phyloP scores from a whole-genome alignment of 2,888 invertebrate species.

The Macroteleia sp. region DNA sequence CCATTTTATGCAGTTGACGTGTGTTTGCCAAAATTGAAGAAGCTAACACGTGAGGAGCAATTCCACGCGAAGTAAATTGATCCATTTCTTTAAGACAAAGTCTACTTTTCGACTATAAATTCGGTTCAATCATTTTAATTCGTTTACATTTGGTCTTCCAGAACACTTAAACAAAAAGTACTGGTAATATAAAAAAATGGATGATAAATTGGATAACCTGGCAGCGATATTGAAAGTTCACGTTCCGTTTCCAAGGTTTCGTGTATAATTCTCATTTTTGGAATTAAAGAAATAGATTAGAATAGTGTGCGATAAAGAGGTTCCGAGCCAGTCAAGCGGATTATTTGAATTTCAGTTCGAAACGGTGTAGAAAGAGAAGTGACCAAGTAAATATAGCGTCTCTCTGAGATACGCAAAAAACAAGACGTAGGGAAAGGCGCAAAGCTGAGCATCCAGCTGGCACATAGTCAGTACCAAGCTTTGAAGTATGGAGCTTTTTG shows the following conservation, averaged over 20 bases:
- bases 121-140: background rate
- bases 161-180: background rate
- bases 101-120: too few relatives aligned
- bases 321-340: slow-evolving; percentile 10
- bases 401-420: slow-evolving; percentile 10
- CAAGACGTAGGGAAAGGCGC: slow-evolving; percentile 26
- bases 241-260: background rate
- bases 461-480: slow-evolving; percentile 60
- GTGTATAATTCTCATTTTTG: background rate
- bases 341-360: slow-evolving; percentile 8
- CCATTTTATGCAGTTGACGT: background rate
- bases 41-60: slow-evolving; percentile 1
- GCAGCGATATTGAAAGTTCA: background rate
- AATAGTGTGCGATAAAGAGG: slow-evolving; percentile 6
- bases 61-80: too few relatives aligned
- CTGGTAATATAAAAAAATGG: slow-evolving; percentile 10
- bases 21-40: background rate
- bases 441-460: slow-evolving; percentile 58
- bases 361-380: background rate
- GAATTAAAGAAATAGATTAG: slow-evolving; percentile 25
- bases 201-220: background rate
- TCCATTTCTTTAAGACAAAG: too few relatives aligned
- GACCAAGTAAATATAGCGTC: slow-evolving; percentile 36
- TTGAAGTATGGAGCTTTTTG: slow-evolving; percentile 68
- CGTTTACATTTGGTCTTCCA: background rate